Conservation (phyloP, 2,888 invertebrate genomes). For the Lasioglossum malachurum region DNA sequence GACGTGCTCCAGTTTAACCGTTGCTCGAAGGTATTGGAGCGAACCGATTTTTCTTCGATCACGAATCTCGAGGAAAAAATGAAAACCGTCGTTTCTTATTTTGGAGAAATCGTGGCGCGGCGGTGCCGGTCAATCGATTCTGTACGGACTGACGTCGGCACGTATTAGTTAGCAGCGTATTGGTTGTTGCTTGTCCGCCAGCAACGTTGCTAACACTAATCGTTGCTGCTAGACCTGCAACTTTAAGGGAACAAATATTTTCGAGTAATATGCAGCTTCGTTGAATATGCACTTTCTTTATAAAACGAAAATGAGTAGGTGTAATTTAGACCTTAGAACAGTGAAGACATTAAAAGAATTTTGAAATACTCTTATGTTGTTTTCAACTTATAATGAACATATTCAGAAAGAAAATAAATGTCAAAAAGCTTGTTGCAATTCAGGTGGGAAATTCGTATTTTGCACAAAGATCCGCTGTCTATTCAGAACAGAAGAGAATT, state of each 20-base stretch:
- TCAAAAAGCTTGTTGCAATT: too few relatives aligned
- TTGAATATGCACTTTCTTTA: background rate
- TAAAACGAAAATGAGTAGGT: too few relatives aligned
- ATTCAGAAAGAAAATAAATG: too few relatives aligned
- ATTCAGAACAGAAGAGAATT: background rate
- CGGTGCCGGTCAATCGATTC: background rate
- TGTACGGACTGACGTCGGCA: background rate
- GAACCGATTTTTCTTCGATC: conserved; percentile 52
- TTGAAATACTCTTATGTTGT: too few relatives aligned
- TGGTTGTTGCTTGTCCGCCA: background rate
- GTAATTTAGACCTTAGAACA: too few relatives aligned
- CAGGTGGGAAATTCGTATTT: too few relatives aligned
- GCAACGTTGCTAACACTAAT: background rate
- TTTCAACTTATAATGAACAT: too few relatives aligned
- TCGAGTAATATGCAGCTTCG: background rate
- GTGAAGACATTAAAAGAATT: too few relatives aligned
- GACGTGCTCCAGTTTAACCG: conserved; percentile 71
- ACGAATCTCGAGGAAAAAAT: background rate
- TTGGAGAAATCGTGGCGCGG: background rate
- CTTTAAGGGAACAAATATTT: background rate
- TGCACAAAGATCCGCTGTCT: too few relatives aligned
- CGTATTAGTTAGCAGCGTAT: background rate
- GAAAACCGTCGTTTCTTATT: background rate
- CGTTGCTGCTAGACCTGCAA: background rate
- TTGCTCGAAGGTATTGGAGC: conserved; percentile 51